These are phyloP conservation scores for Brachyptera risi DNA, from an alignment of 2,888 invertebrate species.

Conservation along the genomic window DNA sequence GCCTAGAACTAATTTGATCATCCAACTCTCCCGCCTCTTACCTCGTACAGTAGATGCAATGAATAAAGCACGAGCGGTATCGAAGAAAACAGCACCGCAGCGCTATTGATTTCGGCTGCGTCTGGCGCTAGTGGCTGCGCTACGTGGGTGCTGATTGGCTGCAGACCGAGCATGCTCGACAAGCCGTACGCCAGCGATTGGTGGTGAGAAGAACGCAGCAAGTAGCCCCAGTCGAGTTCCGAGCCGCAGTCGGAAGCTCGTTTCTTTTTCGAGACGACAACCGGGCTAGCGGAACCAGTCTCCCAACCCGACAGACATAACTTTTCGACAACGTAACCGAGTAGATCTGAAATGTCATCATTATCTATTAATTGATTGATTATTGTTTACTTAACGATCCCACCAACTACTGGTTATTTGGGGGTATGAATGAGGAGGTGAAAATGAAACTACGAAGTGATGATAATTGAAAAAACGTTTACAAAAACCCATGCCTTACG, in stretches of 20 bases:
- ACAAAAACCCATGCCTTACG: too few species aligned
- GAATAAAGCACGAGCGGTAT: constrained; percentile 72
- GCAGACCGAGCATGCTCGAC: constrained; percentile 46
- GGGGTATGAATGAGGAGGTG: too few species aligned
- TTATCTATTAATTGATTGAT: too few species aligned
- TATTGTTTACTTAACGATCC: too few species aligned
- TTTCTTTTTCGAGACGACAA: constrained; percentile 63
- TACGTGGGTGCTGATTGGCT: constrained; percentile 25
- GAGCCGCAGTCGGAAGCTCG: constrained; percentile 72
- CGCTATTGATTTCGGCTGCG: constrained; percentile 53
- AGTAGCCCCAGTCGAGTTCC: constrained; percentile 77
- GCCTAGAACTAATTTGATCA: background rate
- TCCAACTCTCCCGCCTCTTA: constrained; percentile 32
- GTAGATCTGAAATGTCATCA: constrained; percentile 40
- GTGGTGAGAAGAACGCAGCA: constrained; percentile 57
- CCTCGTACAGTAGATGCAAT: constrained; percentile 84
- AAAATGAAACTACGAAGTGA: too few species aligned
- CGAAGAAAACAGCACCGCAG: constrained; percentile 66
- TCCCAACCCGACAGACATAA: constrained; percentile 52
- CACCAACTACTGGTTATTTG: too few species aligned
- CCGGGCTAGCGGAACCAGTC: constrained; percentile 48
- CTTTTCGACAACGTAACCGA: constrained; percentile 69
- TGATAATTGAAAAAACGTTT: too few species aligned
- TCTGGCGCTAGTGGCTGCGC: constrained; percentile 3
- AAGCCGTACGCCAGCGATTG: constrained; percentile 48